Evolutionary conservation across 2,888 invertebrate genomes (phyloP), one percentile per base, ranked within the genome.

Genomic region (Coenonympha glycerion): DNA sequence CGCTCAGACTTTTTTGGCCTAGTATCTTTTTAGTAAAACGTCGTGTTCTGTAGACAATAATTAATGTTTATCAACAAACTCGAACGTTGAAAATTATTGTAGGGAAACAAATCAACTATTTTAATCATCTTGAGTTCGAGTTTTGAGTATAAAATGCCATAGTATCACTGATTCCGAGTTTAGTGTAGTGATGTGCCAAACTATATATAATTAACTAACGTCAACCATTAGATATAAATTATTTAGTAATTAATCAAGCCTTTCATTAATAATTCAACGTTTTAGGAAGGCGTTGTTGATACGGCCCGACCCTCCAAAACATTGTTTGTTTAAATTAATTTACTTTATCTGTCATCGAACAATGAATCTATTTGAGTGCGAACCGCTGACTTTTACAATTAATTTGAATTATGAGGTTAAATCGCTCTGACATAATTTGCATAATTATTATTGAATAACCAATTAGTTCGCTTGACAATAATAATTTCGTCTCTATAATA

Each of bases 401-500:
- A 41, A 41, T 41, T 39, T 41, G 30, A 41, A 11, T 41, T 41
- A 41, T 30, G 41, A 30, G 41, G 41, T 41, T 30, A 41, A 41
- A 19, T 41, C 19, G 41, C 24, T 19, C 15, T 28, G 28, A 41
- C 30, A 28, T 28, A 30, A 41, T 41, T 41, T 41, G 13, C 41
- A 30, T 41, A 30, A 39, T 41, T 41, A 41, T 41, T 41, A 30
- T 41, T 30, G 41, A 41, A 28, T 41, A 30, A 22, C 24, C 39
- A 39, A 39, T 39, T 24, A 39, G 22, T 39, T 15, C 22, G 3
- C 39, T 39, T 39, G 39, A 39, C 39, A 39, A 9, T 16, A 8
- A 33, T 39, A 30, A 30, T 39, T 24, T 24, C 24, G 22, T 39
- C 15, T 39, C 13, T 22, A 22, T 37, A 22, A 1, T 13, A 11